phyloP scores from a whole-genome alignment of 1,140 invertebrate species.

The Drosophila trapezifrons region DNA sequence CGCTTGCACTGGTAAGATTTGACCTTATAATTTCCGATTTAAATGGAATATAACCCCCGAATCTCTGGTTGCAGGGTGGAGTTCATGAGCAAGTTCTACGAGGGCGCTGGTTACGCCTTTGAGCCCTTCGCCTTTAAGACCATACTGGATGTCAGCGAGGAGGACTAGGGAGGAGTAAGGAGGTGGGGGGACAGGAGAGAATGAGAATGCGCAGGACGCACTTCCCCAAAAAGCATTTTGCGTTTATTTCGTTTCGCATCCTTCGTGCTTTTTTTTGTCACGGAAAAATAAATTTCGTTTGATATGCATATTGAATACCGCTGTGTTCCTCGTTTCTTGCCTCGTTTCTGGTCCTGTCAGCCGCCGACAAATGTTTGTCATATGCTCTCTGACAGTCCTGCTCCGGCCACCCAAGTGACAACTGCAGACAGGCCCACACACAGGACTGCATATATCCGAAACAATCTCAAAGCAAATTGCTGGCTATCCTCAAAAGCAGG shows the following conservation, averaged over 20 bases:
- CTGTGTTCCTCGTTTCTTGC: slow-evolving; percentile 18
- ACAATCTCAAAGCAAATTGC: slow-evolving; percentile 68
- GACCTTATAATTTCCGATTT: slow-evolving; percentile 85
- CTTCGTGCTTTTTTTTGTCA: slow-evolving; percentile 29
- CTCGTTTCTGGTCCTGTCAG: slow-evolving; percentile 44
- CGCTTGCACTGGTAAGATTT: slow-evolving; percentile 97
- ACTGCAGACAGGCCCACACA: slow-evolving; percentile 38
- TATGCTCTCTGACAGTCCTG: slow-evolving; percentile 58
- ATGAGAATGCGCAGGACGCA: slow-evolving; percentile 55
- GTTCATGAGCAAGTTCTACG: slow-evolving; percentile 99
- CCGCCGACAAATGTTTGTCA: slow-evolving; percentile 62
- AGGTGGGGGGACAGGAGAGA: neutral
- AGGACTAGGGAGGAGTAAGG: slow-evolving; percentile 23
- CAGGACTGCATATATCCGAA: slow-evolving; percentile 32
- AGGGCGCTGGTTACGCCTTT: slow-evolving; percentile 94
- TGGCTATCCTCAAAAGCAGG: slow-evolving; percentile 27
- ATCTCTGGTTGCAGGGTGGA: slow-evolving; percentile 90
- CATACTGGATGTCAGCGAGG: slow-evolving; percentile 87
- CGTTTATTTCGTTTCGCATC: slow-evolving; percentile 30
- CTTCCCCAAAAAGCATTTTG: slow-evolving; percentile 33
- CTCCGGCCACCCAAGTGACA: slow-evolving; percentile 62
- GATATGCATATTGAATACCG: slow-evolving; percentile 57
- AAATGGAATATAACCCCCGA: neutral
- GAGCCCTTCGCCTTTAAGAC: slow-evolving; percentile 96
- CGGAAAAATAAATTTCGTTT: slow-evolving; percentile 64